Conservation (phyloP, 2,797 vertebrate species). For the Neoniphon sammara region DNA sequence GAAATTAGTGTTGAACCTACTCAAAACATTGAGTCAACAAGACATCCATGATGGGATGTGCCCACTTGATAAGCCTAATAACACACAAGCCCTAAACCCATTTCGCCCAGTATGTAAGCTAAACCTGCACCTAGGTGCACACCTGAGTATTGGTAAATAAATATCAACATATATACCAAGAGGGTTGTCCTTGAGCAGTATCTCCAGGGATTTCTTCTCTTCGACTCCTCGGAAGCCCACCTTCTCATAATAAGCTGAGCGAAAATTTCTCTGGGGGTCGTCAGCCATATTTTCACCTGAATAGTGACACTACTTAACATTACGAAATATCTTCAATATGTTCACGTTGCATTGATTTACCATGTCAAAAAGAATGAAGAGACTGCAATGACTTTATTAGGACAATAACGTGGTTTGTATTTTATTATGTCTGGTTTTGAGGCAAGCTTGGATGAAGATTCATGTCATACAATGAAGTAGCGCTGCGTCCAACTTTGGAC, state of each 20-base stretch:
- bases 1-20: background rate
- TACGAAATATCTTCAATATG: background rate
- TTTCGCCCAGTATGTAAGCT: too few relatives aligned
- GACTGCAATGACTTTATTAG: background rate
- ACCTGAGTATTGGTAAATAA: background rate
- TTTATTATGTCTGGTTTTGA: too few relatives aligned
- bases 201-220: constrained; percentile 98
- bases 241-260: constrained; percentile 97
- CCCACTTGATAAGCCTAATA: background rate
- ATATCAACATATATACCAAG: constrained; percentile 80
- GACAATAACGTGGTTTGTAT: background rate
- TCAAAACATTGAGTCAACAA: background rate
- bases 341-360: background rate
- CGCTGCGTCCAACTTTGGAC: too few relatives aligned
- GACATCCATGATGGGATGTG: background rate
- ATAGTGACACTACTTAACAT: constrained; percentile 7
- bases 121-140: too few relatives aligned
- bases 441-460: too few relatives aligned
- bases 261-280: constrained; percentile 97
- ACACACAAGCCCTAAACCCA: too few relatives aligned
- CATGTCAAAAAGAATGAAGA: background rate
- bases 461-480: too few relatives aligned
- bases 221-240: constrained; percentile 98
- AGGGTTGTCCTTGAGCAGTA: constrained; percentile 94
- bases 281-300: constrained; percentile 87